Evolutionary conservation across 2,888 invertebrate genomes (phyloP).

Genomic region (Xylophagus ater): DNA sequence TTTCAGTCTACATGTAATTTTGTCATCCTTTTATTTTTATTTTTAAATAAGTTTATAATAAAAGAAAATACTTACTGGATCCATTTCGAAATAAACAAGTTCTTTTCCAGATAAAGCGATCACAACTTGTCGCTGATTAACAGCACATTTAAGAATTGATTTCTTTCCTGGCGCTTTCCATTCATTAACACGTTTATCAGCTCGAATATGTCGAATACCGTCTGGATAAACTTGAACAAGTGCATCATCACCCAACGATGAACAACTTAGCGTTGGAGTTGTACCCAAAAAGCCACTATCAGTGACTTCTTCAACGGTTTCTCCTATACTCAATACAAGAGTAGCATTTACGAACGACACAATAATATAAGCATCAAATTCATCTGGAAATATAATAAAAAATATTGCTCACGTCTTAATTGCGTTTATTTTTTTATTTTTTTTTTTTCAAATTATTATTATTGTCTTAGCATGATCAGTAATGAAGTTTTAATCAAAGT

Average conservation of each 20-base stretch:
- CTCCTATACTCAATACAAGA: conserved; percentile 95
- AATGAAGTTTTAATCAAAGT: conserved; percentile 41
- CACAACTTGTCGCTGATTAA: conserved; percentile 96
- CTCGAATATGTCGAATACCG: conserved; percentile 95
- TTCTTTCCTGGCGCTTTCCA: conserved; percentile 99
- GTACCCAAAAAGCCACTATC: conserved; percentile 99
- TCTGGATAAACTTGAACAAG: conserved; percentile 98
- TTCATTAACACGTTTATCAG: conserved; percentile 96
- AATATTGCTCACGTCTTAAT: background rate
- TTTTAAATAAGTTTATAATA: background rate
- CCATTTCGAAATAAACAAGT: conserved; percentile 99
- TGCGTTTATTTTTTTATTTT: background rate
- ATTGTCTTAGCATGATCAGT: conserved; percentile 13
- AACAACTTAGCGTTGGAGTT: conserved; percentile 96
- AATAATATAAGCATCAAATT: conserved; percentile 98
- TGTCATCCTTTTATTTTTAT: conserved; percentile 29
- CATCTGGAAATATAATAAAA: conserved; percentile 63
- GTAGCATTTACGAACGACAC: conserved; percentile 98
- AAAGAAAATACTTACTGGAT: conserved; percentile 62
- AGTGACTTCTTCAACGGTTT: conserved; percentile 99
- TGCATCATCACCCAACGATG: conserved; percentile 94
- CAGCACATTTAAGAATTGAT: conserved; percentile 93
- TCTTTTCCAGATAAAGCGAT: conserved; percentile 96
- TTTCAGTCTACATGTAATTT: conserved; percentile 32
- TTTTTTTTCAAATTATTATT: conserved; percentile 4